Base-by-base conservation (phyloP, 2,888 invertebrate species). In the Drosophila meridiana region DNA sequence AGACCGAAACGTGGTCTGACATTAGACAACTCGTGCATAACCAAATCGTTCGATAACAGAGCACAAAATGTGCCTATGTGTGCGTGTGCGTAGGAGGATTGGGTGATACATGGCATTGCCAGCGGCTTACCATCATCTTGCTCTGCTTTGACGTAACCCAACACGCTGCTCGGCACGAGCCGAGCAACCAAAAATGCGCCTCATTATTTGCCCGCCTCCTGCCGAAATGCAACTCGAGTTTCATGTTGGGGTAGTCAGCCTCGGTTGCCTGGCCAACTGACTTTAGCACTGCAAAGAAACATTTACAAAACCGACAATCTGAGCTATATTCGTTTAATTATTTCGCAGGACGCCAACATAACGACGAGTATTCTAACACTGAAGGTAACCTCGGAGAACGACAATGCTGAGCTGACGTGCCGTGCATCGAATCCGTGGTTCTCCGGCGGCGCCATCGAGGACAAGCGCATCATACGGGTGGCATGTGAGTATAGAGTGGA, bases 391-490 rank as follows among this genome's bases (percentile, higher is more conserved):
- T 94, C 96, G 70, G 96, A 96, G 82, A 97, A 98, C 93, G 96
- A 97, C 91, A 97, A 97, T 53, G 95, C 96, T 80, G 96, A 96
- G 92, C 94, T 98, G 75, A 95, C 96, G 67, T 98, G 98, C 92
- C 95, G 97, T 71, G 97, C 97, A 68, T 96, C 97, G 92, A 98
- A 98, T 94, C 96, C 97, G 0, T 96, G 97, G 94, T 97, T 97
- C 93, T 96, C 96, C 48, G 96, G 96, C 68, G 96, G 96, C 83
- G 95, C 96, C 59, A 94, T 96, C 62, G 97, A 97, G 93, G 96
- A 97, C 91, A 95, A 96, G 58, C 94, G 96, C 89, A 95, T 95
- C 78, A 95, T 98, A 82, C 95, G 96, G 91, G 97, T 98, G 85
- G 95, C 96, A 93, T 98, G 98, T 98, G 94, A 96, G 97, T 96